Conservation (phyloP, 1,140 invertebrate genomes). For the Drosophila teissieri region DNA sequence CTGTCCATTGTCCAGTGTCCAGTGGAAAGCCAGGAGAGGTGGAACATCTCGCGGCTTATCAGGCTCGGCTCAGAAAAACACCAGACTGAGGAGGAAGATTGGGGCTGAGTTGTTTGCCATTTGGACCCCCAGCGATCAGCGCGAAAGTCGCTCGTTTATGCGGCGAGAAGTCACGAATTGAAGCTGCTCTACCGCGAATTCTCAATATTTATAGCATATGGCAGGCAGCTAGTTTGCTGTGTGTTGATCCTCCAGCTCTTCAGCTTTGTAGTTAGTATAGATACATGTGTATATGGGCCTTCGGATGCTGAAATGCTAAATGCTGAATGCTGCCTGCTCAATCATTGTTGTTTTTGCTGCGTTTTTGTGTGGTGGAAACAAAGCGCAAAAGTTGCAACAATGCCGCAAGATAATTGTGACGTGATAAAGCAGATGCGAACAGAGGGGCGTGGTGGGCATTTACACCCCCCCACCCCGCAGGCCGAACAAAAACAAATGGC, state of each 20-base stretch:
- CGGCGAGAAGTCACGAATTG: neutral
- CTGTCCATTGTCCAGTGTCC: slow-evolving; percentile 5
- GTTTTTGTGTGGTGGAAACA: slow-evolving; percentile 44
- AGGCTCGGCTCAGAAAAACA: slow-evolving; percentile 15
- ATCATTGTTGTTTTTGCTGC: slow-evolving; percentile 19
- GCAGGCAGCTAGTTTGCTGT: slow-evolving; percentile 7
- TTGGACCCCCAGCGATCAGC: slow-evolving; percentile 40
- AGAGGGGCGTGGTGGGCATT: neutral
- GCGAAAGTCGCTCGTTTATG: slow-evolving; percentile 15
- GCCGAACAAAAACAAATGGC: slow-evolving; percentile 30
- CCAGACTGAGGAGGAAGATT: neutral
- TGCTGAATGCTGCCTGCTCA: slow-evolving; percentile 3
- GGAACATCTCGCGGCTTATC: slow-evolving; percentile 19
- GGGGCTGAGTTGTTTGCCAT: slow-evolving; percentile 5
- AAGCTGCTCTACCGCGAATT: no score
- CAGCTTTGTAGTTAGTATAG: slow-evolving; percentile 1
- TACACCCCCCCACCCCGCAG: no score
- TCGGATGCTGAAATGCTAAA: neutral
- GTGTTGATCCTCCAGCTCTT: slow-evolving; percentile 1
- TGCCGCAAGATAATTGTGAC: slow-evolving; percentile 71
- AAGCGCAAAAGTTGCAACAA: slow-evolving; percentile 77
- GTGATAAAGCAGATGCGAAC: slow-evolving; percentile 52
- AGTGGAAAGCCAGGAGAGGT: no score
- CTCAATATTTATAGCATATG: no score
- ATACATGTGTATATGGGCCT: slow-evolving; percentile 4